Evolutionary conservation across 2,113 vertebrate genomes (phyloP), one percentile per base, ranked within the genome.

Genomic region (Cromileptes altivelis): DNA sequence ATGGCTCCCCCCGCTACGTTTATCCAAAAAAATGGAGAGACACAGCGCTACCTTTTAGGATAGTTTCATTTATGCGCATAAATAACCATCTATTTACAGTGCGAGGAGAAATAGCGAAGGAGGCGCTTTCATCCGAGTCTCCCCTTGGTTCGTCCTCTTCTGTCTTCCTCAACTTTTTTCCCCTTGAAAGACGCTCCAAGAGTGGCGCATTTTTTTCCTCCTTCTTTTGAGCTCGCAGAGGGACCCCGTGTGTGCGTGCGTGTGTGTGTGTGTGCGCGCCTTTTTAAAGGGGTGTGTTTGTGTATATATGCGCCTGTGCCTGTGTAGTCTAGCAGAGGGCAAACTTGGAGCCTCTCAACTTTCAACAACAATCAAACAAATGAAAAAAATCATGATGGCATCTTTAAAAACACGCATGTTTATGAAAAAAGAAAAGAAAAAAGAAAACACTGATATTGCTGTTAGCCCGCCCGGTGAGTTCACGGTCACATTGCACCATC

Each of bases 161-260:
- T 90, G 87, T 85, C 88, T 87, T 85, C 87, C 80, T 86, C 88
- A 93, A 94, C 92, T 94, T 94, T 94, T 92, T 78, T 87, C 82
- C 79, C 84, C 84, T 84, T 78, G 87, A 94, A 93, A 95, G 93
- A 91, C 92, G 91, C 90, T 90, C 87, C 89, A 78, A 90, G 88
- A 94, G 91, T 91, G 94, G 93, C 85, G 92, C 93, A 93, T 92
- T 94, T 93, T 93, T 91, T 93, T 89, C 88, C 87, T 89, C 87
- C 83, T 70, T 81, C 91, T 91, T 92, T 88, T 89, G 86, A 94
- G 93, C 92, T 92, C 85, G 83, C 86, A 90, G 91, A 90, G 91
- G 89, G 91, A 92, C 91, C 90, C 80, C 60, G 91, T 57, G 85
- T 75, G 90, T 75, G 80, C 23, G 67, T 49, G 92, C 45, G 37